These are phyloP conservation scores for Alentia gelatinosa DNA, from an alignment of 2,888 invertebrate genomes.

Conservation along the genomic window DNA sequence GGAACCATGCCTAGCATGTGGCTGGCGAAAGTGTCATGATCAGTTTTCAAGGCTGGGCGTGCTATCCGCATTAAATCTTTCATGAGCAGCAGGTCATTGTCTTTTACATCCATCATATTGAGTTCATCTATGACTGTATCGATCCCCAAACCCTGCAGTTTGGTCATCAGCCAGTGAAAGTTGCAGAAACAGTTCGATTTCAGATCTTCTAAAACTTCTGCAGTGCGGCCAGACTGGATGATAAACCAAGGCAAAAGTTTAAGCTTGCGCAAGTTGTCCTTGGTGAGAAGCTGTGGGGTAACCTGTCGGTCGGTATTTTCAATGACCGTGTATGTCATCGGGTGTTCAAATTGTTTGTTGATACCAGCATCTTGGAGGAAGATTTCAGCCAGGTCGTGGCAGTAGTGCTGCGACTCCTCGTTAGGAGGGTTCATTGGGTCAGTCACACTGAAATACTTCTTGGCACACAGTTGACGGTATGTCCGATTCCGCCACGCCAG, in stretches of 20 bases:
- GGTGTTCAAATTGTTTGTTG: conserved; percentile 32
- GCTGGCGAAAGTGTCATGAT: conserved; percentile 7
- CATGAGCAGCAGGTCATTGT: conserved; percentile 53
- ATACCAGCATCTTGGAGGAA: conserved; percentile 54
- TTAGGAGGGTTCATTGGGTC: not conserved
- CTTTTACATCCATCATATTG: not conserved
- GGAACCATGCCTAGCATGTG: conserved; percentile 47
- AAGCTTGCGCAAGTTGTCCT: conserved; percentile 55
- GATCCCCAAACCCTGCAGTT: not conserved
- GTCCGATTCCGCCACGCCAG: conserved; percentile 6
- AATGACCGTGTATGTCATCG: conserved; percentile 34
- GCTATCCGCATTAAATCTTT: not conserved
- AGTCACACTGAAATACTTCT: conserved; percentile 37
- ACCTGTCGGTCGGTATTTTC: conserved; percentile 53
- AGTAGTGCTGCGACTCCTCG: conserved; percentile 33
- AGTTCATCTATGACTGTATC: conserved; percentile 14
- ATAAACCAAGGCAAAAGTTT: conserved; percentile 54
- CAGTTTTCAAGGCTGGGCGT: not conserved
- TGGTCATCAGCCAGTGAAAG: conserved; percentile 44
- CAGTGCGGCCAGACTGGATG: conserved; percentile 19
- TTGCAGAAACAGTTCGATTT: conserved; percentile 48
- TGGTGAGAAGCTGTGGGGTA: conserved; percentile 54
- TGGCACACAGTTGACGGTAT: conserved; percentile 18
- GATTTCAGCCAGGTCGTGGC: conserved; percentile 37
- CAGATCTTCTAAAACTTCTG: conserved; percentile 29